Conservation (phyloP, 2,113 vertebrate genomes). For the Rhinolophus sinicus region DNA sequence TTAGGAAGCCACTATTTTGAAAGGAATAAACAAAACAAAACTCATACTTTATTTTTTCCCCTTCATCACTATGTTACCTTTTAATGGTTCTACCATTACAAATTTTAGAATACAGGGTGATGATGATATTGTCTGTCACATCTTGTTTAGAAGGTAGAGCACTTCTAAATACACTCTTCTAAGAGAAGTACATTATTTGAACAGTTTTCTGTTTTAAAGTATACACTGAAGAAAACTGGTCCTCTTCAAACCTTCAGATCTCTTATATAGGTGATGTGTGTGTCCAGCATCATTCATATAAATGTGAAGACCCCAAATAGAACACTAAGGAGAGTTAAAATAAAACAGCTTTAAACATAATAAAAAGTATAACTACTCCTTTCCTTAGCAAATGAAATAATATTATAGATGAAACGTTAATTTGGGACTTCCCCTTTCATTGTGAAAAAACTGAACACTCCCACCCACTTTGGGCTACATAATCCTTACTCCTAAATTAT, state of each 20-base stretch:
- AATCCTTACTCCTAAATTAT: slow-evolving; percentile 16
- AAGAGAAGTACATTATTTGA: neutral
- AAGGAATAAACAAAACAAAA: slow-evolving; percentile 31
- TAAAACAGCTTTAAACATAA: slow-evolving; percentile 22
- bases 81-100: slow-evolving; percentile 47
- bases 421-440: neutral
- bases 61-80: slow-evolving; percentile 62
- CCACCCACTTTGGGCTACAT: neutral
- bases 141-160: slow-evolving; percentile 51
- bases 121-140: neutral
- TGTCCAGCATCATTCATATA: neutral
- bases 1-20: slow-evolving; percentile 61
- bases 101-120: neutral
- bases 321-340: neutral
- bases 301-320: neutral
- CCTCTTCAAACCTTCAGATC: neutral
- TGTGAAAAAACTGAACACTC: neutral
- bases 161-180: neutral
- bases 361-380: neutral
- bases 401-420: neutral
- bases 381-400: slow-evolving; percentile 46
- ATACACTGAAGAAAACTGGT: neutral
- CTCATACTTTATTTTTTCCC: slow-evolving; percentile 39
- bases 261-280: neutral
- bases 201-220: neutral